phyloP scores from a whole-genome alignment of 1,140 invertebrate species.

The Diorhabda carinulata region DNA sequence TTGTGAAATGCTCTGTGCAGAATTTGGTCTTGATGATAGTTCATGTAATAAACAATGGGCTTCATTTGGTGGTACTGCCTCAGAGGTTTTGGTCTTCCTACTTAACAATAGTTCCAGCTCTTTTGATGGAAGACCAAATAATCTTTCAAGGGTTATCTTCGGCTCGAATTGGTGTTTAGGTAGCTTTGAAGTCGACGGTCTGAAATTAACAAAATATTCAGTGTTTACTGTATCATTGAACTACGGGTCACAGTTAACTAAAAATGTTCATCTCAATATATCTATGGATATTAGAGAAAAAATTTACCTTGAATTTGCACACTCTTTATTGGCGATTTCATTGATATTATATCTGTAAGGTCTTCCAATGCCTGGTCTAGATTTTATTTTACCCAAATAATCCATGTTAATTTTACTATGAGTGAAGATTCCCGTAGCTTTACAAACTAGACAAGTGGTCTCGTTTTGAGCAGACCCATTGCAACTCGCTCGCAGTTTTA shows the following conservation, averaged over 20 bases:
- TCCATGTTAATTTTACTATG: slow-evolving; percentile 17
- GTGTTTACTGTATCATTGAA: no score
- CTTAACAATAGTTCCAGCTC: slow-evolving; percentile 29
- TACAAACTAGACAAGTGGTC: slow-evolving; percentile 16
- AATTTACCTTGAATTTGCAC: no score
- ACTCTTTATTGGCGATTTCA: slow-evolving; percentile 9
- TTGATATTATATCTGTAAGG: slow-evolving; percentile 32
- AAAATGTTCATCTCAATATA: no score
- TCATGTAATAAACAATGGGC: no score
- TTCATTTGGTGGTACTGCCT: no score
- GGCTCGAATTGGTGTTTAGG: background rate
- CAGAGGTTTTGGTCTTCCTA: slow-evolving; percentile 13
- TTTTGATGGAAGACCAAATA: slow-evolving; percentile 31
- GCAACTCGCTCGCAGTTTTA: slow-evolving; percentile 5
- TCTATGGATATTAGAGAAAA: no score
- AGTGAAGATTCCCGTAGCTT: slow-evolving; percentile 13
- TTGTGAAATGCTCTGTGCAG: background rate
- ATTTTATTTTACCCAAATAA: slow-evolving; percentile 24
- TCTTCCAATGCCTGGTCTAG: slow-evolving; percentile 38
- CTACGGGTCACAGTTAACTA: no score
- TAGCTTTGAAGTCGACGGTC: no score
- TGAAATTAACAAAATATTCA: no score
- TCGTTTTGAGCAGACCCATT: slow-evolving; percentile 9
- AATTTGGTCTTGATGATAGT: background rate
- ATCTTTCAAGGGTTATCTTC: slow-evolving; percentile 33